Evolutionary conservation across 2,797 vertebrate species (phyloP), one percentile per base, ranked within the genome.

Genomic region (Cirrhinus mrigala): DNA sequence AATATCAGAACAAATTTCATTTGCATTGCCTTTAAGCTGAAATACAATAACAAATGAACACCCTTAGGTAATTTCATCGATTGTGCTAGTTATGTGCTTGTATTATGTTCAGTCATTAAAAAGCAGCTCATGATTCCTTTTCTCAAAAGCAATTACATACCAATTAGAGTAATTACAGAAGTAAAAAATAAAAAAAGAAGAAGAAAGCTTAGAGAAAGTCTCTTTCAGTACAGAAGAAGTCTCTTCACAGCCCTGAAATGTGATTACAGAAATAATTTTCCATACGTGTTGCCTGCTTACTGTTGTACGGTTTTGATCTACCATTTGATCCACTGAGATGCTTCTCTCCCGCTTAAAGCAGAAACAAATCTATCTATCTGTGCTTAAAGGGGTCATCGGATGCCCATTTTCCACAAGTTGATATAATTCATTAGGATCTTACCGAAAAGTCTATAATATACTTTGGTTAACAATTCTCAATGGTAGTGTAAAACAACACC

Each of bases 81-180:
- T 69, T 77, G 60, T 83, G 73, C 29, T 56, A 20, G 48, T 81
- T 77, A 52, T 29, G n/a, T 76, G 46, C 73, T 77, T 84, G 73
- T 24, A 54, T 76, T 76, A 62, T 68, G 68, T 74, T 50, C 50
- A 66, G 48, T 69, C 48, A 46, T 77, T 78, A 66, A 76, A 60
- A 20, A 52, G 70, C 60, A 85, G 58, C 76, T 75, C 66, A 69
- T 73, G 83, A 89, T 88, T 83, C 85, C 54, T 82, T 83, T 86
- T 62, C 48, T 68, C 1, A 40, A 62, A 18, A 87, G 60, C 24
- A 22, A 27, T 58, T 74, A 12, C 78, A 87, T 87, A 84, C 77
- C 37, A 33, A 44, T 84, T 70, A 79, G 6, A 46, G 20, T 70
- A 70, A 79, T 84, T 84, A 56, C 62, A 84, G 62, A 27, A 40